Evolutionary conservation across 2,888 invertebrate genomes (phyloP).

Genomic region (Dryobotodes eremita): DNA sequence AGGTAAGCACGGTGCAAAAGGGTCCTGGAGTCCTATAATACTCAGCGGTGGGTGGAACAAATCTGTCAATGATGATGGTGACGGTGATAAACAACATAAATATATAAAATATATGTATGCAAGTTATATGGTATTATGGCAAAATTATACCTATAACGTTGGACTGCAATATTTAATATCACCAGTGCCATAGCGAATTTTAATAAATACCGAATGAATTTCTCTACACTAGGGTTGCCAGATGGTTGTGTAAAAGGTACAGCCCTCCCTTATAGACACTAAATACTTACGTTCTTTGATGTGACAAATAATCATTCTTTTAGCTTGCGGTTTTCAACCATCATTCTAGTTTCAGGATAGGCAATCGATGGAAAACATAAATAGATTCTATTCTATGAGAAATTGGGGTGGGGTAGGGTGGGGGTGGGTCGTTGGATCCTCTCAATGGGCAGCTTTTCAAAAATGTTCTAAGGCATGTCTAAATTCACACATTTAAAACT

Average conservation of each 20-base stretch:
- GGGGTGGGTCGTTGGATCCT: too few species aligned
- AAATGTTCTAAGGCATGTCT: too few species aligned
- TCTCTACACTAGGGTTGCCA: slow-evolving; percentile 6
- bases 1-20: too few species aligned
- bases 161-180: too few species aligned
- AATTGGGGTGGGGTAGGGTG: background rate
- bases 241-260: background rate
- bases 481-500: background rate
- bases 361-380: background rate
- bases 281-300: slow-evolving; percentile 10
- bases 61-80: too few species aligned
- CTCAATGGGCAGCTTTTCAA: background rate
- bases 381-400: slow-evolving; percentile 5
- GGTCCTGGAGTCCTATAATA: too few species aligned
- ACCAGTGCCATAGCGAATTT: too few species aligned
- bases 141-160: too few species aligned
- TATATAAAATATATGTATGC: too few species aligned
- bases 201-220: slow-evolving; percentile 35
- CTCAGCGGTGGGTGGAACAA: too few species aligned
- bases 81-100: too few species aligned
- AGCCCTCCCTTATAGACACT: background rate
- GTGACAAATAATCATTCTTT: slow-evolving; percentile 10
- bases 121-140: too few species aligned
- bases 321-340: background rate
- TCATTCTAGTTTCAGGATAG: background rate